Conservation (phyloP, 2,113 vertebrate genomes). For the Cnemophilus loriae region DNA sequence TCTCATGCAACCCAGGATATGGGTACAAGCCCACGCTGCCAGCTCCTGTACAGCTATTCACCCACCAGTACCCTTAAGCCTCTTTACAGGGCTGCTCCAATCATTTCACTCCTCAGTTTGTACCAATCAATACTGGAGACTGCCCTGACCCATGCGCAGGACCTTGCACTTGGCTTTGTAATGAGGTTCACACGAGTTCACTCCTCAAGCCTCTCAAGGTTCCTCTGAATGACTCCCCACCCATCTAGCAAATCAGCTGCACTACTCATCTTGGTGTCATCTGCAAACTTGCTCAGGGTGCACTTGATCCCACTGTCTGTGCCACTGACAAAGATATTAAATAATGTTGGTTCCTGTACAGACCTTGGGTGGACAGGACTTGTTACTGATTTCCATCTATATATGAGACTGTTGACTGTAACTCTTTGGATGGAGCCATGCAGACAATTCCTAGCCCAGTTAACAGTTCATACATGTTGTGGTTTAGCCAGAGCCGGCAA, state of each 20-base stretch:
- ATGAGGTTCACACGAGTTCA: not conserved
- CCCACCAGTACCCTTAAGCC: rapidly evolving
- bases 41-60: not conserved
- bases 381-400: not conserved
- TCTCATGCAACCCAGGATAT: not conserved
- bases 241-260: not conserved
- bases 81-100: not conserved
- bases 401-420: not conserved
- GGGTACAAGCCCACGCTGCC: not conserved
- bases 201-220: not conserved
- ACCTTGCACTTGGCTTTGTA: not conserved
- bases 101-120: not conserved
- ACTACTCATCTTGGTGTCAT: not conserved
- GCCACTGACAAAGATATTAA: not conserved
- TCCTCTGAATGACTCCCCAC: not conserved
- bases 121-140: not conserved
- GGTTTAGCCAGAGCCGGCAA: rapidly evolving
- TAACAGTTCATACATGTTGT: not conserved
- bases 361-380: not conserved
- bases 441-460: not conserved
- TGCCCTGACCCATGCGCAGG: not conserved
- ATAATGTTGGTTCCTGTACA: not conserved
- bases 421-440: not conserved
- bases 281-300: not conserved
- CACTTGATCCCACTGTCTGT: not conserved